Conservation (phyloP, 37 sponge, comb jelly and placozoan species). For the Crambe crambe region DNA sequence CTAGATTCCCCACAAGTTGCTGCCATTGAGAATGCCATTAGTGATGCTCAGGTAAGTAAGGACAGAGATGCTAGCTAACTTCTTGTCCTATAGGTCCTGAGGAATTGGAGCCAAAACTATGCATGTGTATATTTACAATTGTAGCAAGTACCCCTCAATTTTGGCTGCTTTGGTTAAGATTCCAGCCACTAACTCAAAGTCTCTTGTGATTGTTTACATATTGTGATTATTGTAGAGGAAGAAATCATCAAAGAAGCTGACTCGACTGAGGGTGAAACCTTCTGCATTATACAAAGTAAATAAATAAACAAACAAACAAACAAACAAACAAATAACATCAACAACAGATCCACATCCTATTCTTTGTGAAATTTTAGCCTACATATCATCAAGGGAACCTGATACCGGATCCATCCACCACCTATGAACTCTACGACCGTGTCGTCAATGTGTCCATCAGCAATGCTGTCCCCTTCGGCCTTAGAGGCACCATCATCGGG, state of each 20-base stretch:
- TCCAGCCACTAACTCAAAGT: not conserved
- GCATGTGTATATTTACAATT: too few relatives aligned
- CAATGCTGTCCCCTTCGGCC: conserved; percentile 86
- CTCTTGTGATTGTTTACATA: not conserved
- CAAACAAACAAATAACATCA: too few relatives aligned
- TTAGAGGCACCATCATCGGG: conserved; percentile 88
- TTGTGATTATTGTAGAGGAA: not conserved
- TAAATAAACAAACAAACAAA: too few relatives aligned
- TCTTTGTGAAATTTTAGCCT: conserved; percentile 51
- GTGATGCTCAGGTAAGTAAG: conserved; percentile 8
- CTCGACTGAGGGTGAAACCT: conserved; percentile 61
- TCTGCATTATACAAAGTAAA: conserved; percentile 35
- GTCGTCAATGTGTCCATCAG: conserved; percentile 81
- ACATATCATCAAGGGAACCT: conserved; percentile 50
- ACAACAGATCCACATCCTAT: not conserved
- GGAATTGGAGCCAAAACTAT: too few relatives aligned
- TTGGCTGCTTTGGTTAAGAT: too few relatives aligned
- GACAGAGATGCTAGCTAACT: not conserved
- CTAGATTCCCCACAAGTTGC: conserved; percentile 57
- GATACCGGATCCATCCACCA: conserved; percentile 74
- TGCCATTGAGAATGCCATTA: conserved; percentile 59
- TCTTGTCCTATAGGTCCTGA: not conserved
- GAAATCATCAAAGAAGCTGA: conserved; percentile 14
- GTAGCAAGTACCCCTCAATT: too few relatives aligned
- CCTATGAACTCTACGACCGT: conserved; percentile 85